Evolutionary conservation across 1,140 invertebrate species (phyloP).

Genomic region (Caenorhabditis inopinata): DNA sequence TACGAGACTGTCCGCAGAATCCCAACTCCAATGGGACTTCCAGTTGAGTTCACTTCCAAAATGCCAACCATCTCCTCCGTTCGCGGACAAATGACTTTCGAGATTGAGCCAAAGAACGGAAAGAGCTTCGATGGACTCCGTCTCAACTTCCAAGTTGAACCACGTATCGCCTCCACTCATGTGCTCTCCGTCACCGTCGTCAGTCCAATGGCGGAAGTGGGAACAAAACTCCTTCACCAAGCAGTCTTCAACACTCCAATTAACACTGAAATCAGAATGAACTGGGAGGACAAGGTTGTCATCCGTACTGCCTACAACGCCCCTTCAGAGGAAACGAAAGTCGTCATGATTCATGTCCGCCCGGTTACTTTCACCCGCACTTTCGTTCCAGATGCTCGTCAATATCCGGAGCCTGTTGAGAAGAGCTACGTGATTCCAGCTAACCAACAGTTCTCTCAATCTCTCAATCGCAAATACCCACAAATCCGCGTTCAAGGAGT

Average conservation of each 20-base stretch:
- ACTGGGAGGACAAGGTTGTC: slow-evolving; percentile 43
- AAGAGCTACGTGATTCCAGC: slow-evolving; percentile 35
- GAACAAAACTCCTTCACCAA: slow-evolving; percentile 49
- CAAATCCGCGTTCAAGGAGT: slow-evolving; percentile 28
- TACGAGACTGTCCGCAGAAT: slow-evolving; percentile 52
- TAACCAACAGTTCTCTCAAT: slow-evolving; percentile 24
- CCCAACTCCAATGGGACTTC: slow-evolving; percentile 55
- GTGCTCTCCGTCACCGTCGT: slow-evolving; percentile 43
- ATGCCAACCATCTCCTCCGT: slow-evolving; percentile 49
- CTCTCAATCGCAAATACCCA: slow-evolving; percentile 30
- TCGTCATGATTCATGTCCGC: slow-evolving; percentile 46
- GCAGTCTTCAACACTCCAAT: slow-evolving; percentile 51
- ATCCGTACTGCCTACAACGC: slow-evolving; percentile 46
- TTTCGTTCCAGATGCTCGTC: slow-evolving; percentile 1
- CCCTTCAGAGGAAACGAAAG: slow-evolving; percentile 44
- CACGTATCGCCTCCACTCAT: slow-evolving; percentile 43
- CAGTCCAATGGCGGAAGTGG: slow-evolving; percentile 46
- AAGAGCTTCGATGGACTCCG: slow-evolving; percentile 37
- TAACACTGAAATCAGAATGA: slow-evolving; percentile 42
- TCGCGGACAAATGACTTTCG: slow-evolving; percentile 49
- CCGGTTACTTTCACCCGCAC: slow-evolving; percentile 51
- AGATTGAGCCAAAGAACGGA: slow-evolving; percentile 46
- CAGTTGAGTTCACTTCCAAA: slow-evolving; percentile 47
- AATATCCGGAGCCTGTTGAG: slow-evolving; percentile 36
- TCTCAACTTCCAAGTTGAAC: slow-evolving; percentile 37